Evolutionary conservation across 1,140 invertebrate genomes (phyloP).

Genomic region (Pantala flavescens): DNA sequence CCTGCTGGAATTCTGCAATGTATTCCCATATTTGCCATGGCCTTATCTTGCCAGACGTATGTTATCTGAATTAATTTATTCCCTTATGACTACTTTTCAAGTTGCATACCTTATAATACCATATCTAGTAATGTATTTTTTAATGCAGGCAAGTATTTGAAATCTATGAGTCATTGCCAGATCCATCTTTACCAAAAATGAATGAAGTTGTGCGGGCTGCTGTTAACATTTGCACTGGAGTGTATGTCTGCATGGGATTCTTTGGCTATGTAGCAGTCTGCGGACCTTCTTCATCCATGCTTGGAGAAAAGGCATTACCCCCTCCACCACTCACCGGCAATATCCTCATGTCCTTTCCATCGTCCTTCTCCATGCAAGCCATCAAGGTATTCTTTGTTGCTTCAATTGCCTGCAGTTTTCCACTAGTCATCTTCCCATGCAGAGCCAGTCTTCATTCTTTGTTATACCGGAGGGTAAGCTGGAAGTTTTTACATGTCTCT

Average conservation of each 20-base stretch:
- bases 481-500: too few species aligned
- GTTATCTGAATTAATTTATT: conserved; percentile 26
- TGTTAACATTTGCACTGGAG: conserved; percentile 81
- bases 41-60: conserved; percentile 88
- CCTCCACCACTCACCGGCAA: conserved; percentile 67
- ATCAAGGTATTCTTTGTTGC: conserved; percentile 91
- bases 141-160: conserved; percentile 80
- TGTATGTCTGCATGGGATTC: conserved; percentile 78
- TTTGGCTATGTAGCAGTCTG: conserved; percentile 93
- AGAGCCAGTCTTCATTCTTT: conserved; percentile 86
- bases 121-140: conserved; percentile 21
- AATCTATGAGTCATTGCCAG: conserved; percentile 83
- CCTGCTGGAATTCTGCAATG: conserved; percentile 75
- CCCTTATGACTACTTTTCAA: background rate
- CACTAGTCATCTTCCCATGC: conserved; percentile 93
- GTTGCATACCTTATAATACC: too few species aligned
- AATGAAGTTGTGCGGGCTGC: conserved; percentile 76
- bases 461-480: conserved; percentile 67
- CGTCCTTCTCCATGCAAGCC: conserved; percentile 67
- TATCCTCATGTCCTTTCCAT: conserved; percentile 73
- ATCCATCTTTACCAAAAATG: conserved; percentile 79
- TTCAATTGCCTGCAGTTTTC: conserved; percentile 91
- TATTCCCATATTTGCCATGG: conserved; percentile 91
- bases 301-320: conserved; percentile 43
- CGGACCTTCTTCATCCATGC: conserved; percentile 49